Evolutionary conservation across 1,140 invertebrate genomes (phyloP).

Genomic region (Drosophila albomicans): DNA sequence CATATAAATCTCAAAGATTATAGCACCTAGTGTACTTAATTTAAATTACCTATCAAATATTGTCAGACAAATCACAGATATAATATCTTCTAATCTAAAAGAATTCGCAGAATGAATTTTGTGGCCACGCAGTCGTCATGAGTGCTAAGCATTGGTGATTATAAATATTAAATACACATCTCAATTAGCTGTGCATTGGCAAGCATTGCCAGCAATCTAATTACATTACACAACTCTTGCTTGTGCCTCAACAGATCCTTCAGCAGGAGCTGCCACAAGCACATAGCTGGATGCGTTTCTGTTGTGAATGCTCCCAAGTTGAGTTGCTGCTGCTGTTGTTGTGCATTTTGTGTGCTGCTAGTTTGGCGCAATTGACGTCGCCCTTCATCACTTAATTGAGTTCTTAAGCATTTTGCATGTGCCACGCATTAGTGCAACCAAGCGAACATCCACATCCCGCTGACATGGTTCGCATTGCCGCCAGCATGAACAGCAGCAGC

Average conservation of each 20-base stretch:
- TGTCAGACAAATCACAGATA: too few species aligned
- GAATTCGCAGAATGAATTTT: too few species aligned
- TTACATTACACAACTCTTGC: constrained; percentile 31
- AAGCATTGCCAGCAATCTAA: constrained; percentile 28
- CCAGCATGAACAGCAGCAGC: constrained; percentile 1
- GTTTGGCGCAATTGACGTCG: constrained; percentile 39
- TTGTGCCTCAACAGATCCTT: neutral
- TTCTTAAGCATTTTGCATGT: constrained; percentile 59
- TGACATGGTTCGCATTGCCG: constrained; percentile 10
- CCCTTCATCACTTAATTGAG: constrained; percentile 63
- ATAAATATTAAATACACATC: constrained; percentile 6
- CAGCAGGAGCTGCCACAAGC: neutral
- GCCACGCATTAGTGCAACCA: constrained; percentile 48
- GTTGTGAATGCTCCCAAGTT: neutral
- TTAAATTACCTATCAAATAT: too few species aligned
- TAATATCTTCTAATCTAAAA: too few species aligned
- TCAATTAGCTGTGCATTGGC: constrained; percentile 3
- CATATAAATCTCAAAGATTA: too few species aligned
- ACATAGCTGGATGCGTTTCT: constrained; percentile 3
- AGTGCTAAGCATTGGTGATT: neutral
- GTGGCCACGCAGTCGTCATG: too few species aligned
- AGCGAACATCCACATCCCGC: constrained; percentile 42
- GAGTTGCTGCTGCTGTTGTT: constrained; percentile 24
- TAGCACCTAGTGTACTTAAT: too few species aligned
- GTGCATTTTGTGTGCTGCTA: constrained; percentile 15